Conservation (phyloP, 2,113 vertebrate species). For the Oriolus oriolus region DNA sequence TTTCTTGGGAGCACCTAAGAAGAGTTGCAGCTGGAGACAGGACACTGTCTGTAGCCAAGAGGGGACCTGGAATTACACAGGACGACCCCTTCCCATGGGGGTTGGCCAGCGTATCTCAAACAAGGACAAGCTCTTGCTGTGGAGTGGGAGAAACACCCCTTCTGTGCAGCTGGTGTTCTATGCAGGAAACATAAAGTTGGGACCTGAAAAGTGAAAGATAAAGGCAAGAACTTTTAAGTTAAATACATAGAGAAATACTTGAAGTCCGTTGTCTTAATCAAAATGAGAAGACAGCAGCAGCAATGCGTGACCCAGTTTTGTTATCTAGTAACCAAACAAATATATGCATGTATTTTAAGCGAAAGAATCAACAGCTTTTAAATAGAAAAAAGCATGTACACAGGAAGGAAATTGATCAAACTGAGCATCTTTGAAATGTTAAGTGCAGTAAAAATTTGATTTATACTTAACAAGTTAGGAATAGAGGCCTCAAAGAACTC, state of each 20-base stretch:
- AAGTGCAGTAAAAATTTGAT: background rate
- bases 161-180: background rate
- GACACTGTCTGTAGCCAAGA: background rate
- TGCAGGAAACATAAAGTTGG: background rate
- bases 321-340: background rate
- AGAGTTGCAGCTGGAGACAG: background rate
- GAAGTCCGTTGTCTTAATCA: background rate
- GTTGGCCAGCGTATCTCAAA: background rate
- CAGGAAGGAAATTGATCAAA: background rate
- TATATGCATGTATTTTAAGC: background rate
- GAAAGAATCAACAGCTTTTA: background rate
- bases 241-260: background rate
- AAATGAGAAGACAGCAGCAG: background rate
- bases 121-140: background rate
- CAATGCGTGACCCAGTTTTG: background rate
- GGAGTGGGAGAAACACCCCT: background rate
- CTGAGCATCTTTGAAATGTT: background rate
- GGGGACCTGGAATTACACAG: background rate
- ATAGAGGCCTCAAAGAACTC: background rate
- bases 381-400: background rate
- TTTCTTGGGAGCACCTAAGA: background rate
- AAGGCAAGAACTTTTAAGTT: background rate
- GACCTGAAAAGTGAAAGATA: background rate
- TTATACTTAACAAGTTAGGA: background rate
- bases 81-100: background rate